Evolutionary conservation across 2,888 invertebrate species (phyloP), one percentile per base, ranked within the genome.

Genomic region (Apotomis betuletana): DNA sequence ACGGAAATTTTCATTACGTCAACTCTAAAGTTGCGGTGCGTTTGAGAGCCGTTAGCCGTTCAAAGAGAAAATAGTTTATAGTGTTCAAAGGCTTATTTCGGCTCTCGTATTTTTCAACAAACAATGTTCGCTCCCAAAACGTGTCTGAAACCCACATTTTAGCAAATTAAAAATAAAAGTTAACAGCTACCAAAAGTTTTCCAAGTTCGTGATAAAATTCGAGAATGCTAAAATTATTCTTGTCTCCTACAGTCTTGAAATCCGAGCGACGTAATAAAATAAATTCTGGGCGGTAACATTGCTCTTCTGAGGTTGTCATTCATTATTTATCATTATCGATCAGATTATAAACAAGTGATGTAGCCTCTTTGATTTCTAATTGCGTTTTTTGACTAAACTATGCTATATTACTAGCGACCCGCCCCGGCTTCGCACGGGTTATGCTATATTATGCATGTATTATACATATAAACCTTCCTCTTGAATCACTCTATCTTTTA

Each of bases 191-290:
- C 67, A 44, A 78, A 80, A 77, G 74, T 75, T 80, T 77, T 79
- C 75, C 75, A 74, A 76, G 85, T 85, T 83, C 87, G 87, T 87
- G 86, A 87, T 83, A 87, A 79, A 82, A 87, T 87, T 83, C 80
- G 74, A 71, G 59, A 70, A 63, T 67, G 67, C 55, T 70, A 44
- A 54, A 60, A 65, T 65, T 70, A 70, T 70, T 65, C 38, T 49
- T 44, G 65, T 70, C 54, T 49, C 52, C 52, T 8, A 36, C 0
- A 5, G 64, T 27, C n/a, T 41, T 15, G n/a, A 65, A 60, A 60
- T 54, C 38, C 65, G 38, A 15, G 38, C 59, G 38, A 54, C 46
- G 12, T 49, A 38, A 38, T 49, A 69, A 38, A 55, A 52, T 61
- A 49, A 60, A 65, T 59, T 49, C 38, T 49, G 55, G 9, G 5